These are phyloP conservation scores for Danio kyathit DNA, from an alignment of 2,797 vertebrate species.

Conservation along the genomic window DNA sequence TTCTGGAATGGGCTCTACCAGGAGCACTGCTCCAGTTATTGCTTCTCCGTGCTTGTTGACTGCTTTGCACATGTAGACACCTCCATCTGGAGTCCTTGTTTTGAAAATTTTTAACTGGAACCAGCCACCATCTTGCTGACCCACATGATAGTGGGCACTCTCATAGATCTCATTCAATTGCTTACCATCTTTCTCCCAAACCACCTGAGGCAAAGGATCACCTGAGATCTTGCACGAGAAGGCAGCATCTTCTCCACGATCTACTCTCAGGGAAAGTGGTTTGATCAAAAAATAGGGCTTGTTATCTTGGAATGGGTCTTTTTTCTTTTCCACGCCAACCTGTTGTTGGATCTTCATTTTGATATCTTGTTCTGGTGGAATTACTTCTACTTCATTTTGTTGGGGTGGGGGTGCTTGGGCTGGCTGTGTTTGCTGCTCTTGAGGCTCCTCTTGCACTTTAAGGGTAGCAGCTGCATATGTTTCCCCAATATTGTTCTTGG, in stretches of 20 bases:
- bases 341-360: constrained; percentile 29
- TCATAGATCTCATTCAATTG: constrained; percentile 91
- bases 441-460: constrained; percentile 78
- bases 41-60: constrained; percentile 81
- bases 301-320: constrained; percentile 64
- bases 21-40: constrained; percentile 87
- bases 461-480: constrained; percentile 89
- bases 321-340: constrained; percentile 57
- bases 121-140: constrained; percentile 79
- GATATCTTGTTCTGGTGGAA: constrained; percentile 51
- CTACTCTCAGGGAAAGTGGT: constrained; percentile 85
- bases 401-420: constrained; percentile 47
- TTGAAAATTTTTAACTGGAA: constrained; percentile 87
- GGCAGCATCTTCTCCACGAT: constrained; percentile 86
- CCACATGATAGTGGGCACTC: constrained; percentile 85
- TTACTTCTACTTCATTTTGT: constrained; percentile 57
- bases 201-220: constrained; percentile 80
- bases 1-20: constrained; percentile 80
- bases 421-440: constrained; percentile 48
- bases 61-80: constrained; percentile 92
- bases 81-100: constrained; percentile 86
- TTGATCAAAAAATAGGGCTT: constrained; percentile 85
- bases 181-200: constrained; percentile 94
- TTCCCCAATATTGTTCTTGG: constrained; percentile 89
- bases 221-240: constrained; percentile 89